Evolutionary conservation across 2,113 vertebrate genomes (phyloP), one percentile per base, ranked within the genome.

Genomic region (Chaetodon auriga): DNA sequence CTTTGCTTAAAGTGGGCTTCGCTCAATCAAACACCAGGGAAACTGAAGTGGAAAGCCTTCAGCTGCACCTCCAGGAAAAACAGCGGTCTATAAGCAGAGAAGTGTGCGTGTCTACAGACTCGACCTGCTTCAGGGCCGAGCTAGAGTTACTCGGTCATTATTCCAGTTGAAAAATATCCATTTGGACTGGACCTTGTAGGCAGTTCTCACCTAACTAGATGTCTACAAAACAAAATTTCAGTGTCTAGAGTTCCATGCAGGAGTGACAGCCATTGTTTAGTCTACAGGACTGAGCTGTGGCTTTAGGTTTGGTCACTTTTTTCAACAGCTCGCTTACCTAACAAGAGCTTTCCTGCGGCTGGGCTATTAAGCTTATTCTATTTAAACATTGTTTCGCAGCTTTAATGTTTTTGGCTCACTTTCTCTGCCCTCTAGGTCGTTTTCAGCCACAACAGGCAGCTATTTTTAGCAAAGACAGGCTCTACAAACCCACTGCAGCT

Each of bases 121-220:
- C 8, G 60, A 54, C 62, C 25, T 13, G 61, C 87, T 79, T 25
- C 49, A 86, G 75, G 85, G 61, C 62, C 77, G 69, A 84, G 80
- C 69, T 86, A 46, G 41, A 80, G 65, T 88, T 82, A 86, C 83
- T 68, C 30, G 15, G 36, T 81, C 83, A 87, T 89, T 82, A 89
- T 78, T 89, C 77, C 75, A 60, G 76, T 35, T 80, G 65, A 83
- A 87, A 83, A 68, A 82, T 66, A 85, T 80, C 58, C 78, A 71
- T 85, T 86, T 86, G 83, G 77, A 83, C 51, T 72, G 73, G 73
- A 86, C 65, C 71, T 62, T 30, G 84, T 68, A 54, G 85, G 83
- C 81, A 77, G 78, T 14, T 87, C 57, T 51, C 21, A 43, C 48
- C 78, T 76, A 79, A 85, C 79, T 69, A 83, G 79, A 83, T 5